Conservation (phyloP, 2,888 invertebrate genomes). For the Platycnemis pennipes region DNA sequence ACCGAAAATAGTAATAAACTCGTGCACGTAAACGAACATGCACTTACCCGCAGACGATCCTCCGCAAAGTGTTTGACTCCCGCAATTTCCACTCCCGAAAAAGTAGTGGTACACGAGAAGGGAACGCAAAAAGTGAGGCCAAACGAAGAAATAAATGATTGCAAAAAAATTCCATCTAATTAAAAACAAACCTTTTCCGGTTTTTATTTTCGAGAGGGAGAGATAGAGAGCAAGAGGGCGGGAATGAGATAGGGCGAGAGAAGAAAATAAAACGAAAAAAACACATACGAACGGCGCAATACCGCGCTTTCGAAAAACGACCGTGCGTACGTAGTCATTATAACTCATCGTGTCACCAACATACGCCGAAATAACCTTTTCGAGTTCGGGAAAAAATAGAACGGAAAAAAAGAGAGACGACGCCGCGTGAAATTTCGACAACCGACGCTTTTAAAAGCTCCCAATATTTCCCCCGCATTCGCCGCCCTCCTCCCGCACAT, state of each 20-base stretch:
- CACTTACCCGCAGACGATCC: not conserved
- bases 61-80: constrained; percentile 41
- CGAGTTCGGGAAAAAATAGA: constrained; percentile 16
- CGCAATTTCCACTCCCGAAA: constrained; percentile 25
- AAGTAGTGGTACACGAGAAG: not conserved
- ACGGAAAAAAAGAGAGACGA: constrained; percentile 22
- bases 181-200: not conserved
- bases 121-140: not conserved
- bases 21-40: not conserved
- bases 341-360: constrained; percentile 66
- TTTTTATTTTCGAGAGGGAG: not conserved
- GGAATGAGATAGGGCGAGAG: not conserved
- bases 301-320: constrained; percentile 53
- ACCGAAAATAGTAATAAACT: not conserved
- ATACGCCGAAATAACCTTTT: constrained; percentile 61
- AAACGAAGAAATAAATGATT: not conserved
- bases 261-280: not conserved
- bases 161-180: not conserved
- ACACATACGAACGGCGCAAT: constrained; percentile 11
- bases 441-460: constrained; percentile 48
- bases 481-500: not conserved
- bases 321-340: constrained; percentile 66
- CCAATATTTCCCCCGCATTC: constrained; percentile 27
- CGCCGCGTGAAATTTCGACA: constrained; percentile 63
- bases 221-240: not conserved